A percentile compares a stretch with the other conserved stretches of the same genome.
These are phyloP conservation scores for Acipenser transmontanus DNA, from an alignment of 2,797 vertebrate genomes.

Conservation along the genomic window DNA sequence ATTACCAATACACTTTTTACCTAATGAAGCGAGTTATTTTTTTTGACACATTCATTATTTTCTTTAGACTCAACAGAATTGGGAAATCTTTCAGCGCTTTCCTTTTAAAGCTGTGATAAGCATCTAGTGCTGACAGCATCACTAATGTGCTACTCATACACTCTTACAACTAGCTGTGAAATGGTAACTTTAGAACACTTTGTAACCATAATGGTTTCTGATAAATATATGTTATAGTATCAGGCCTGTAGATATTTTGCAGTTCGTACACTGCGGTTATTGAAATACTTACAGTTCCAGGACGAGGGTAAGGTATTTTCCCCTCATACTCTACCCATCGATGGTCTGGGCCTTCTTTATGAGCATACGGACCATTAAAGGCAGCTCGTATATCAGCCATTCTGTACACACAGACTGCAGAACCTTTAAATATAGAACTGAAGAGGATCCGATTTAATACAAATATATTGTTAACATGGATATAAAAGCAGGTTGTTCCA, in stretches of 20 bases:
- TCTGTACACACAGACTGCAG: conserved; percentile 91
- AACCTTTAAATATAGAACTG: conserved; percentile 94
- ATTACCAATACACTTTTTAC: too few species aligned
- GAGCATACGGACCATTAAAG: conserved; percentile 92
- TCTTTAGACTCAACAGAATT: too few species aligned
- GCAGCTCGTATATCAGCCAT: conserved; percentile 90
- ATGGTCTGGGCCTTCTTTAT: conserved; percentile 92
- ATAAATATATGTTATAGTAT: neutral
- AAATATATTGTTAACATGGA: neutral
- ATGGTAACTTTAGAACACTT: conserved; percentile 7
- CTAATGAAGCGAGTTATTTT: too few species aligned
- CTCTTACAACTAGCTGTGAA: conserved; percentile 6
- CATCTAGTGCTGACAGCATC: conserved; percentile 21
- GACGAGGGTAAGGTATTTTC: conserved; percentile 86
- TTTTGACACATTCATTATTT: too few species aligned
- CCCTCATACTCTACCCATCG: conserved; percentile 94
- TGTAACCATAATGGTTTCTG: neutral
- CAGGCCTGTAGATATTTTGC: neutral
- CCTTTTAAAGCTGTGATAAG: conserved; percentile 20
- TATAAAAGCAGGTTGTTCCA: neutral
- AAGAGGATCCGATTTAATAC: conserved; percentile 18
- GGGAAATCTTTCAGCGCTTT: too few species aligned
- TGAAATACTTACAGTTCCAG: conserved; percentile 79
- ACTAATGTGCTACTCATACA: conserved; percentile 20
- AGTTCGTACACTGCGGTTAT: neutral